Conservation (phyloP, 2,113 vertebrate genomes). For the Sinocyclocheilus grahami region DNA sequence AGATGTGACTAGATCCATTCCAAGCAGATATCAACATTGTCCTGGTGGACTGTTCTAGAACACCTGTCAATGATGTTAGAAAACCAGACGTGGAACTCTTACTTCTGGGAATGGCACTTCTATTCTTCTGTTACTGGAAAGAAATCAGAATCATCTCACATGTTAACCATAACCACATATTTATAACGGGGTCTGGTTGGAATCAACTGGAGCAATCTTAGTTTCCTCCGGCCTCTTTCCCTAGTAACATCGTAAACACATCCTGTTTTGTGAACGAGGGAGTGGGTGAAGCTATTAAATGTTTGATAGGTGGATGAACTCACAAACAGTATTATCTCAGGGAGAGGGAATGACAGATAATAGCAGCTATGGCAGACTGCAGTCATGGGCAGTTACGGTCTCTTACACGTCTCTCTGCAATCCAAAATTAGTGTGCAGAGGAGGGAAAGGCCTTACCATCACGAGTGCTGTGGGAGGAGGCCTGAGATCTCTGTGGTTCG, state of each 20-base stretch:
- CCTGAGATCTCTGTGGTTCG: conserved; percentile 4
- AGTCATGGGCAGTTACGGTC: conserved; percentile 47
- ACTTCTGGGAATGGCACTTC: neutral
- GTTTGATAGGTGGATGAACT: conserved; percentile 39
- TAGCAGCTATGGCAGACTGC: conserved; percentile 52
- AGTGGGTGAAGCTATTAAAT: conserved; percentile 37
- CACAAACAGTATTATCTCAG: conserved; percentile 55
- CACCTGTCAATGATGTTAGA: neutral
- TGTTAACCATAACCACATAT: conserved; percentile 20
- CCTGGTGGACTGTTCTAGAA: conserved; percentile 21
- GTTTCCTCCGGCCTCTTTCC: neutral
- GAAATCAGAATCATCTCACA: neutral
- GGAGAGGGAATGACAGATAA: conserved; percentile 47
- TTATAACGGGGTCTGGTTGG: neutral
- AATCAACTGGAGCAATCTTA: neutral
- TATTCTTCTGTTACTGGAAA: neutral
- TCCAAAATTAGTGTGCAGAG: conserved; percentile 55
- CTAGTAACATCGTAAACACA: conserved; percentile 17
- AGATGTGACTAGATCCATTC: conserved; percentile 37
- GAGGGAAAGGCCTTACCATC: conserved; percentile 33
- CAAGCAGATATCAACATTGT: neutral
- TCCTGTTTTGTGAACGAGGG: conserved; percentile 31
- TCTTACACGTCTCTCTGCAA: conserved; percentile 42
- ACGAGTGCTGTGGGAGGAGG: conserved; percentile 35
- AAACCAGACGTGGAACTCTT: neutral